Evolutionary conservation across 2,888 invertebrate genomes (phyloP), one percentile per base, ranked within the genome.

Genomic region (Ophion costatus): DNA sequence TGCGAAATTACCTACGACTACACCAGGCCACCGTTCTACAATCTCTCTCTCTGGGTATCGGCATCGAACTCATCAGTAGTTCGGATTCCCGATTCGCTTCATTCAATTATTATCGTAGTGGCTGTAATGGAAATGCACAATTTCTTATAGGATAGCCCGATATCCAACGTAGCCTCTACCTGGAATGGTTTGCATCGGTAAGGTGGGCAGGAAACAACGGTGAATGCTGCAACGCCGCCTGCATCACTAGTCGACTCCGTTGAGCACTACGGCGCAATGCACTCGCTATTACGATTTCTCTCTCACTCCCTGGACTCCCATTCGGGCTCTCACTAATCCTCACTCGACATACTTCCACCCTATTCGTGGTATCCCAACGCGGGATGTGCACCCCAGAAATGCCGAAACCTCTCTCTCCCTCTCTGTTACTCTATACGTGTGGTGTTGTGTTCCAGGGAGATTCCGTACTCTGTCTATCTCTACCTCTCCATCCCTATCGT

Each of bases 311-410:
- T 74, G 45, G 61, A 45, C 61, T 42, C 24, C 74, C 61, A 63
- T 74, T 74, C 74, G 42, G 74, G 74, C 84, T 77, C 85, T 83
- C 85, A 87, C 86, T 86, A 87, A 89, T 89, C 81, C 85, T 71
- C 77, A 87, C 88, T 89, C 85, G 85, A 88, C 86, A 82, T 87
- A 87, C 79, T 87, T 88, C 82, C 69, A 79, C 70, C 80, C 78
- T 75, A 79, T 82, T 78, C 77, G 81, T 51, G 83, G 79, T 71
- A 80, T 71, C 64, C 73, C 79, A 66, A 79, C 79, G 82, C 82
- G 66, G 82, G 63, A 82, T 75, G 66, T 77, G 71, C 63, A 79
- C 69, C 56, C 69, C 80, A 78, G 70, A 71, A 82, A 67, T 38
- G 83, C 81, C 76, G 61, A 80, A 63, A 33, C 17, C 67, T 45